Evolutionary conservation across 2,113 vertebrate genomes (phyloP).

Genomic region (Nettapus auritus): DNA sequence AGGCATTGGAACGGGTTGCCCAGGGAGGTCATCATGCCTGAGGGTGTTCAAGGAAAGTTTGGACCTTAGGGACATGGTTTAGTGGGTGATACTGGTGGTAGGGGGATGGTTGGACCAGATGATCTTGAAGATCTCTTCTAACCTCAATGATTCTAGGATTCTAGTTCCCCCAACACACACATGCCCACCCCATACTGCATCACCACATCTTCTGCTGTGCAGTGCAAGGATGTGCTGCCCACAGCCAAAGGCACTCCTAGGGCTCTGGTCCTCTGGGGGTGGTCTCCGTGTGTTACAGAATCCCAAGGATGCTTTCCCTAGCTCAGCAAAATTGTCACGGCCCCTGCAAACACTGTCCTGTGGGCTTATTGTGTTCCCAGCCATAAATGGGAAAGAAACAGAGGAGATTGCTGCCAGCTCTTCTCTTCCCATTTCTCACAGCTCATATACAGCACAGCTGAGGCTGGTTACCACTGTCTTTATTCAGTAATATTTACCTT

Average conservation of each 20-base stretch:
- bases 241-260: background rate
- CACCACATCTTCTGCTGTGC: background rate
- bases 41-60: too few relatives aligned
- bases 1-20: too few relatives aligned
- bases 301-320: background rate
- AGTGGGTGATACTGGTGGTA: too few relatives aligned
- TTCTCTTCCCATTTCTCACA: background rate
- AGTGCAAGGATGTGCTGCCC: background rate
- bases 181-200: accelerated
- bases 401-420: background rate
- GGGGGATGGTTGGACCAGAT: too few relatives aligned
- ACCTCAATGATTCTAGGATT: too few relatives aligned
- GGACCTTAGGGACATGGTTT: too few relatives aligned
- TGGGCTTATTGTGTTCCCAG: background rate
- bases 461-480: background rate
- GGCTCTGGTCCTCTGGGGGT: too few relatives aligned
- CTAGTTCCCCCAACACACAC: background rate
- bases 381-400: background rate
- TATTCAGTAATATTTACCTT: background rate
- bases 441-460: background rate
- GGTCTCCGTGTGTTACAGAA: background rate
- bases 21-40: too few relatives aligned
- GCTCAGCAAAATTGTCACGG: background rate
- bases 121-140: too few relatives aligned
- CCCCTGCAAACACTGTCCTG: background rate